phyloP scores from a whole-genome alignment of 92 coral and sea anemone species.

The Pocillopora meandrina region DNA sequence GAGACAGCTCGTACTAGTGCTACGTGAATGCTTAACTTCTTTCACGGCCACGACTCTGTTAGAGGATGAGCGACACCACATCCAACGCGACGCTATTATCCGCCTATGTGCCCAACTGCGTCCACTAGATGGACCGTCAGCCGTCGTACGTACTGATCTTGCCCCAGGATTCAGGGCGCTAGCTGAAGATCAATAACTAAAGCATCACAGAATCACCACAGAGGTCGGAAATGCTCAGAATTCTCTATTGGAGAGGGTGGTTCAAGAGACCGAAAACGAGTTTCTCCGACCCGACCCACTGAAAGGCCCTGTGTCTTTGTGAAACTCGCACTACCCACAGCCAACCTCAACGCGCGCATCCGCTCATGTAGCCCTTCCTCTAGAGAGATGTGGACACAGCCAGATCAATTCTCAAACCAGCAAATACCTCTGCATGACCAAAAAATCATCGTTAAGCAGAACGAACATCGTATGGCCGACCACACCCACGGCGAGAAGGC shows the following conservation, averaged over 20 bases:
- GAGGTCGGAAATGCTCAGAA: background rate
- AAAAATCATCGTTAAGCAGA: background rate
- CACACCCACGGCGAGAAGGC: slow-evolving; percentile 36
- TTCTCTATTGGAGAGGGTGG: background rate
- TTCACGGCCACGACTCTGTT: slow-evolving; percentile 49
- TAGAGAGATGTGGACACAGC: slow-evolving; percentile 67
- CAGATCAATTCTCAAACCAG: slow-evolving; percentile 45
- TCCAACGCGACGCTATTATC: slow-evolving; percentile 42
- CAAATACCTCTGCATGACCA: slow-evolving; percentile 23
- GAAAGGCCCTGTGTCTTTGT: too few relatives aligned
- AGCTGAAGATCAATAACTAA: background rate
- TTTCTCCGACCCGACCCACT: too few relatives aligned
- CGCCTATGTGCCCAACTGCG: background rate
- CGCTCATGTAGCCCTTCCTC: slow-evolving; percentile 43
- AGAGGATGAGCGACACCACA: slow-evolving; percentile 40
- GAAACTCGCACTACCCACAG: slow-evolving; percentile 31
- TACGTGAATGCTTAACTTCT: slow-evolving; percentile 43
- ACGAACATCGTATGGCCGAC: background rate
- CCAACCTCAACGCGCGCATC: slow-evolving; percentile 51
- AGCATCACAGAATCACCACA: too few relatives aligned
- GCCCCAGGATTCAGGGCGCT: background rate
- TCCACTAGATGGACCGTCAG: background rate
- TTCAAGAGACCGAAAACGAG: background rate
- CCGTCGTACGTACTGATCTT: background rate
- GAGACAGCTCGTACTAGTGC: slow-evolving; percentile 49